Base-by-base conservation (phyloP, 2,797 vertebrate genomes). In the Lepilemur ruficaudatus region DNA sequence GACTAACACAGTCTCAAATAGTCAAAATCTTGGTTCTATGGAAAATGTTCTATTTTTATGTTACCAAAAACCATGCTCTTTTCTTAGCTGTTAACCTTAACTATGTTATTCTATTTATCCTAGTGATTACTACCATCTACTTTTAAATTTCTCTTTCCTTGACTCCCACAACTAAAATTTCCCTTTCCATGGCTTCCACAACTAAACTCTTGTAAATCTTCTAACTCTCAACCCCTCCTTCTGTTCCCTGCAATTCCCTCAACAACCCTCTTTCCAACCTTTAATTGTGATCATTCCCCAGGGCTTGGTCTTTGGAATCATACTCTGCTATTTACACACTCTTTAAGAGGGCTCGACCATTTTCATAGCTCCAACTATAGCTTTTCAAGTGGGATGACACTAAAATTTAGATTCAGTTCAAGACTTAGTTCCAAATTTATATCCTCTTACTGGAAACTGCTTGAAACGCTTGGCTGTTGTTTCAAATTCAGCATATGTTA, bases 341-440 rank as follows among this genome's bases (percentile, higher is more conserved):
- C 92, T 93, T 95, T 59, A 96, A 93, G 88, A 95, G 67, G 32
- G 67, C 57, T 88, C 67, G n/a, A 78, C 85, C 84, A 83, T 70
- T 96, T 88, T 88, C 61, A 91, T 41, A 69, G 78, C 15, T 85
- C 61, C 87, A 97, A 93, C 87, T 78, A 91, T 2, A 95, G 79
- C 55, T 92, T 92, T 79, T 84, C 46, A 87, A 76, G 13, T 30
- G 67, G 41, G 38, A 91, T 55, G 46, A 94, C 95, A 79, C 25
- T 89, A 90, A 96, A 97, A 96, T 96, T 97, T 86, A 96, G 88
- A 92, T 76, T 95, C 32, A 79, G 86, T 75, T 96, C 78, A 96
- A 91, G 93, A 89, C 69, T 80, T 88, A 87, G 72, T 92, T 97
- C 78, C 95, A 95, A 96, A 96, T 96, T 93, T 97, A 93, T 18